Conservation (phyloP, 2,888 invertebrate genomes). For the Salpingus planirostris region DNA sequence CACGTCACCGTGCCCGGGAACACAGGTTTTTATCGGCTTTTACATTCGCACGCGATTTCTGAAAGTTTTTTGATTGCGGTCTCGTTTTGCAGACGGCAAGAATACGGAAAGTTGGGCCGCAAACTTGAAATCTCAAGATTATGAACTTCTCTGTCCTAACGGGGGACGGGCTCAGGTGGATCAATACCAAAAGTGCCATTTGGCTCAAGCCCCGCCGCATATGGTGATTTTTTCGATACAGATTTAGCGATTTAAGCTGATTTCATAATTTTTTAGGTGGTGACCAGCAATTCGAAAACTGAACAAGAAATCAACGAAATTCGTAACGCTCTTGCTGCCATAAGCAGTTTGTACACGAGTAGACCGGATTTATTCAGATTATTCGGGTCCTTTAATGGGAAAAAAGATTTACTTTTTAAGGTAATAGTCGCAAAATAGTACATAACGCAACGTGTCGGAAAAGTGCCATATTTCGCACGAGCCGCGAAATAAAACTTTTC, state of each 20-base stretch:
- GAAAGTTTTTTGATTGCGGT: constrained; percentile 27
- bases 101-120: constrained; percentile 48
- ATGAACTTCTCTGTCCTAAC: constrained; percentile 55
- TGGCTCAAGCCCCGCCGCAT: constrained; percentile 51
- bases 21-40: constrained; percentile 26
- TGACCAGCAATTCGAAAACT: constrained; percentile 37
- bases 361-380: constrained; percentile 55
- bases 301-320: constrained; percentile 46
- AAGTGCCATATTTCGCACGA: too few species aligned
- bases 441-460: background rate
- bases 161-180: constrained; percentile 48
- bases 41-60: background rate
- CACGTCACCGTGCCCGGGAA: constrained; percentile 53
- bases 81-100: constrained; percentile 45
- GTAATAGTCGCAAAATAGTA: too few species aligned
- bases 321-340: constrained; percentile 52
- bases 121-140: constrained; percentile 44
- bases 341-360: constrained; percentile 47
- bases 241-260: too few species aligned
- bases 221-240: too few species aligned
- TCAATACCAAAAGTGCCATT: constrained; percentile 51
- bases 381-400: constrained; percentile 51
- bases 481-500: too few species aligned
- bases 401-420: constrained; percentile 46
- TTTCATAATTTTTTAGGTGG: constrained; percentile 29